Percentiles rank a stretch among this genome's conserved stretches.
These are phyloP conservation scores for Pseudocheirus occidentalis DNA, from an alignment of 2,797 vertebrate genomes.

Conservation along the genomic window DNA sequence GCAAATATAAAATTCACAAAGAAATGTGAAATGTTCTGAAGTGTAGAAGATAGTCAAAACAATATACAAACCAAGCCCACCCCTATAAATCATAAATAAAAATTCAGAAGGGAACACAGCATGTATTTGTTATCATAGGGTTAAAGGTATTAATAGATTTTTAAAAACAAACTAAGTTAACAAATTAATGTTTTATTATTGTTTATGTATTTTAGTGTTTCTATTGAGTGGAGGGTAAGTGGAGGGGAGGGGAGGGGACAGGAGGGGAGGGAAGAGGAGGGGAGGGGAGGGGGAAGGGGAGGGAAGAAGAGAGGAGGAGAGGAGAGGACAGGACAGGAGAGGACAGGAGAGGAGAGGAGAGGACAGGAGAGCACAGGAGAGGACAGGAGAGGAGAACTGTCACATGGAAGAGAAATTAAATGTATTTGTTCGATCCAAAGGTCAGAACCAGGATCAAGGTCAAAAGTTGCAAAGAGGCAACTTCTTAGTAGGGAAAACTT, in stretches of 20 bases:
- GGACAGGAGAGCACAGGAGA: no score
- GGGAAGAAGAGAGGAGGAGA: rapidly evolving
- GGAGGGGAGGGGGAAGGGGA: not conserved
- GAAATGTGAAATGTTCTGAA: no score
- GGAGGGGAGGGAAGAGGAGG: no score
- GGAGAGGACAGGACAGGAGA: rapidly evolving
- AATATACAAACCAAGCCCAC: not conserved
- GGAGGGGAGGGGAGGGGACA: no score
- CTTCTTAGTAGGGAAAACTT: not conserved
- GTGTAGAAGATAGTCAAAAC: no score
- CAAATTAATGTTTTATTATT: not conserved
- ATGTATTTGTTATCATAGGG: not conserved
- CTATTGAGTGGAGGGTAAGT: not conserved
- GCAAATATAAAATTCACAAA: no score
- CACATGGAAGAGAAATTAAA: not conserved
- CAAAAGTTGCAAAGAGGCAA: not conserved
- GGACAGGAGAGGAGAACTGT: not conserved
- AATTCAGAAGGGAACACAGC: not conserved
- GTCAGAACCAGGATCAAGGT: not conserved
- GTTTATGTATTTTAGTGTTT: not conserved
- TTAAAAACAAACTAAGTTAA: not conserved
- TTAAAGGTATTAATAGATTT: not conserved
- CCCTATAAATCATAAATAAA: not conserved
- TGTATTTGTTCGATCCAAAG: not conserved
- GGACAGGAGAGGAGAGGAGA: no score